Conservation (phyloP, 2,113 vertebrate species). For the Chloropsis cyanopogon region DNA sequence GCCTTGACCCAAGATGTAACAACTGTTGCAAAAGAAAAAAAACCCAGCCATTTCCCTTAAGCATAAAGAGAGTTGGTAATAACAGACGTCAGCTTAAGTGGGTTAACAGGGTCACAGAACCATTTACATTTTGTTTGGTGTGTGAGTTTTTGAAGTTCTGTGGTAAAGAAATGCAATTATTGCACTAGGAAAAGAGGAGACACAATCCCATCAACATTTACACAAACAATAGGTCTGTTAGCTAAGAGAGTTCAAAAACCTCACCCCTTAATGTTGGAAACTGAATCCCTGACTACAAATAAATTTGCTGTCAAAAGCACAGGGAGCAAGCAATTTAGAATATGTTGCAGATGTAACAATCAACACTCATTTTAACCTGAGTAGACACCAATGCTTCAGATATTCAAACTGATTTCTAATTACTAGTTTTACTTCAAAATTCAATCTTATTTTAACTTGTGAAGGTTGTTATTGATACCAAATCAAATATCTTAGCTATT, state of each 20-base stretch:
- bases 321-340: background rate
- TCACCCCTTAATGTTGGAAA: background rate
- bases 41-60: background rate
- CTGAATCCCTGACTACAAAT: background rate
- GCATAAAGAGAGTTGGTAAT: background rate
- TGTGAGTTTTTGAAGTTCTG: background rate
- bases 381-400: background rate
- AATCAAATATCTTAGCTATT: background rate
- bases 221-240: background rate
- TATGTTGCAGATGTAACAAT: background rate
- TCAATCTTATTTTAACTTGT: background rate
- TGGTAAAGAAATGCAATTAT: background rate
- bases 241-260: background rate
- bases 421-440: background rate
- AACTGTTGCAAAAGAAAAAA: conserved; percentile 7
- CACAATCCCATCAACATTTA: background rate
- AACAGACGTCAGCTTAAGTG: background rate
- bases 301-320: background rate
- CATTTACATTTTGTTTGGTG: background rate
- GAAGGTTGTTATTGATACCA: background rate
- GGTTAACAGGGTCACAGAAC: background rate
- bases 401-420: background rate
- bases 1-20: conserved; percentile 3
- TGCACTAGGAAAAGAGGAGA: background rate
- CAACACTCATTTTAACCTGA: background rate